A percentile compares a stretch with the other conserved stretches of the same genome.
These are phyloP conservation scores for Caenorhabditis briggsae DNA, from an alignment of 1,140 invertebrate species.

Conservation along the genomic window DNA sequence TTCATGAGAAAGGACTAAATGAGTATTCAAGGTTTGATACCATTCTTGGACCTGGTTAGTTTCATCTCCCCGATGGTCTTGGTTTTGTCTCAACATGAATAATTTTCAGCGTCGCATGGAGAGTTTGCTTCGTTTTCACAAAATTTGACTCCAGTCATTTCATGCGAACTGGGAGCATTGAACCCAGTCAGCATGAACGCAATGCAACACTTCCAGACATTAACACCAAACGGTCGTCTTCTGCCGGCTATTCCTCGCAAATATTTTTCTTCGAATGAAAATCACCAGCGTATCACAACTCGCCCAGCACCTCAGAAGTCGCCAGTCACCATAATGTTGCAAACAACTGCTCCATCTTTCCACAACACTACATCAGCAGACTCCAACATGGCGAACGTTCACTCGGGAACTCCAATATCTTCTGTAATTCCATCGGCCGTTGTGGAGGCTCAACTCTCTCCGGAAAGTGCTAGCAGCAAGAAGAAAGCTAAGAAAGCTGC, in stretches of 20 bases:
- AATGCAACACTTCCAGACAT: not conserved
- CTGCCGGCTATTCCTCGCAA: not conserved
- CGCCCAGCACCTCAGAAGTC: not conserved
- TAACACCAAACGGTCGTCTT: not conserved
- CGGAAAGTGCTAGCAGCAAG: too few relatives aligned
- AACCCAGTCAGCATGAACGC: not conserved
- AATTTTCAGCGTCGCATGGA: constrained; percentile 10
- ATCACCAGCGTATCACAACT: not conserved
- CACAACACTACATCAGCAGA: not conserved
- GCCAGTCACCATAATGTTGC: not conserved
- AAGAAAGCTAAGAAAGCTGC: not conserved
- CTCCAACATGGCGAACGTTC: not conserved
- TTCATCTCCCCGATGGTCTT: not conserved
- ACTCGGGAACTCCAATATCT: too few relatives aligned
- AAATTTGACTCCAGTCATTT: not conserved
- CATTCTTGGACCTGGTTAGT: constrained; percentile 4
- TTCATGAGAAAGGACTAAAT: not conserved
- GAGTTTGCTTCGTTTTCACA: not conserved
- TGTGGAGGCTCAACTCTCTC: too few relatives aligned
- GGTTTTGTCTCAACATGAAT: too few relatives aligned
- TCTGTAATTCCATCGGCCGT: too few relatives aligned
- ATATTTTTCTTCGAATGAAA: not conserved
- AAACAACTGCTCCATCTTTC: not conserved
- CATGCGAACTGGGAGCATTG: not conserved
- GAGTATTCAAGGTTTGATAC: not conserved